Base-by-base conservation (phyloP, 1,140 invertebrate species). In the Apolygus lucorum region DNA sequence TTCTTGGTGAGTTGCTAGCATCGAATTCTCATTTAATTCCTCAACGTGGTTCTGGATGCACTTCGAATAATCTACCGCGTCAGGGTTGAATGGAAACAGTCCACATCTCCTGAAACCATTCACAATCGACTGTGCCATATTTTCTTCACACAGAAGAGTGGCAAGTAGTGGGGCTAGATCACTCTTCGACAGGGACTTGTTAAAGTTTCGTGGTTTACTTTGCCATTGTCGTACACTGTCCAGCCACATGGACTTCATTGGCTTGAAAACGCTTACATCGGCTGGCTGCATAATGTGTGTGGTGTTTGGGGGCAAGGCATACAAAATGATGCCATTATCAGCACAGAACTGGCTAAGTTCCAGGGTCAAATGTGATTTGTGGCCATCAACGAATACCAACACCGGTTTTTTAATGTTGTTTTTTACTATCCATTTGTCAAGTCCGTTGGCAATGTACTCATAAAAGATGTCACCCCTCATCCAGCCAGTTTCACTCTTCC, bases 251-350 rank as follows among this genome's bases (percentile, higher is more conserved):
- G 52, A 52, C 75, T 80, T 80, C 2, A 78, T 62, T 26, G 77
- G 75, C 0, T 70, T 52, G 74, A 81, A 80, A 28, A 77, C 75
- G 1, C 75, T 65, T 0, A 80, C 76, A 74, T 80, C 79, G 21
- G 75, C 67, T 13, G 79, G 80, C 73, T 81, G 79, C 1, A 80
- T 67, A 22, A 81, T 75, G 68, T 81, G 79, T 0, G 79, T 80
- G 0, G 77, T 72, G 74, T 81, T 81, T 14, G 79, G 78, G 42
- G 75, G 76, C 1, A 81, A 67, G 2, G 75, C 74, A n/a, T 80
- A 67, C 34, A 81, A 27, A 2, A 70, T 63, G 21, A 73, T 74
- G 1, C 67, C 68, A 64, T 80, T 79, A 66, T 76, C 72, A 1
- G 29, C 27, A 66, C 81, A 81, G 72, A 80, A 79, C 13, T 78